A percentile compares a stretch with the other conserved stretches of the same genome.
These are phyloP conservation scores for Coenonympha glycerion DNA, from an alignment of 2,888 invertebrate species.

Conservation along the genomic window DNA sequence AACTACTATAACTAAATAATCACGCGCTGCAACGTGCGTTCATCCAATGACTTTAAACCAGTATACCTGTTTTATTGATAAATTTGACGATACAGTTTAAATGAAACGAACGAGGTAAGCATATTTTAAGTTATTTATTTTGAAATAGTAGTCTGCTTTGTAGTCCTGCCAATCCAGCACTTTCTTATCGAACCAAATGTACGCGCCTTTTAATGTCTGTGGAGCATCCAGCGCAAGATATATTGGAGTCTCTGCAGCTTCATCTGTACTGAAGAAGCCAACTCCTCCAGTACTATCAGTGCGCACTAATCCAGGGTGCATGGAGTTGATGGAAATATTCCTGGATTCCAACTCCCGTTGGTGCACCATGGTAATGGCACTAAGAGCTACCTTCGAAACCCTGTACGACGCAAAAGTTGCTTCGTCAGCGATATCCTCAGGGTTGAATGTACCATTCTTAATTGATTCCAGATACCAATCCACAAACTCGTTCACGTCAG, in stretches of 20 bases:
- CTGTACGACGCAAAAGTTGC: slow-evolving; percentile 75
- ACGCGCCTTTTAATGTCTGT: slow-evolving; percentile 73
- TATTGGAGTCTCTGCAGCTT: slow-evolving; percentile 73
- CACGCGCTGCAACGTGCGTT: too few relatives aligned
- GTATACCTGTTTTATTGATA: too few relatives aligned
- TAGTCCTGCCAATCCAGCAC: slow-evolving; percentile 73
- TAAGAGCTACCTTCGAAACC: slow-evolving; percentile 82
- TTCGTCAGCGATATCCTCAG: slow-evolving; percentile 24
- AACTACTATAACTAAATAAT: too few relatives aligned
- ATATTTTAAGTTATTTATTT: too few relatives aligned
- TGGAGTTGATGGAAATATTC: slow-evolving; percentile 77
- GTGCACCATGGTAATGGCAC: slow-evolving; percentile 80
- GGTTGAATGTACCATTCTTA: slow-evolving; percentile 45
- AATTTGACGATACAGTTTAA: too few relatives aligned
- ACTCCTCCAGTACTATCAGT: slow-evolving; percentile 83
- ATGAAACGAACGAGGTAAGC: too few relatives aligned
- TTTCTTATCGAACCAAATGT: slow-evolving; percentile 76
- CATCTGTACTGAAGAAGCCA: slow-evolving; percentile 73
- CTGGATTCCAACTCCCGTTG: slow-evolving; percentile 76
- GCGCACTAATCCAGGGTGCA: slow-evolving; percentile 84
- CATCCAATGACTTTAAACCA: too few relatives aligned
- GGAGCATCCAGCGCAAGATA: slow-evolving; percentile 72
- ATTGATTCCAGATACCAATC: slow-evolving; percentile 76
- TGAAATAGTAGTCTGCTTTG: too few relatives aligned
- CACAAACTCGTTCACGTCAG: slow-evolving; percentile 71